A percentile compares a stretch with the other conserved stretches of the same genome.
phyloP scores from a whole-genome alignment of 2,113 vertebrate genomes.

The Spilogale gracilis region DNA sequence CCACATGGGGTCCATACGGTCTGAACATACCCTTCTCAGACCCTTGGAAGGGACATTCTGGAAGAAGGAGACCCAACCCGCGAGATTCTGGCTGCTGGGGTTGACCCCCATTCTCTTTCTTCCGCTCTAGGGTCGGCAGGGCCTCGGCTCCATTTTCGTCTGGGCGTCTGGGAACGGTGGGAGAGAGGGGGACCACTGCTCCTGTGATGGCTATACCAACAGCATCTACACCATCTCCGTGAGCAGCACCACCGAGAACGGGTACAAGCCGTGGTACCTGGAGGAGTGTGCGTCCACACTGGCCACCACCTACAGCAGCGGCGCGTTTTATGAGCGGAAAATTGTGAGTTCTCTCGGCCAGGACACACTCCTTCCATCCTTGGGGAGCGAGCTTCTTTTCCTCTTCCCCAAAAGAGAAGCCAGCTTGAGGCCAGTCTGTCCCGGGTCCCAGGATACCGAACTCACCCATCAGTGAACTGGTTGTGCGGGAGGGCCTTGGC shows the following conservation, averaged over 20 bases:
- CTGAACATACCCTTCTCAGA: neutral
- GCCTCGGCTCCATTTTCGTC: conserved; percentile 95
- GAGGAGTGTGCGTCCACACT: conserved; percentile 95
- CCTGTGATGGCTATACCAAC: conserved; percentile 96
- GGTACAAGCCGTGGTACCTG: conserved; percentile 92
- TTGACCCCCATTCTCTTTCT: neutral
- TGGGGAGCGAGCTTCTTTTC: neutral
- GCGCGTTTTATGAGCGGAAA: conserved; percentile 93
- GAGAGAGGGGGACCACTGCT: conserved; percentile 93
- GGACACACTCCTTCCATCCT: accelerated
- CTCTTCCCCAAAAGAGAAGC: neutral
- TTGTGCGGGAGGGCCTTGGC: neutral
- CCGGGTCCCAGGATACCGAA: neutral
- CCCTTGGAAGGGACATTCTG: neutral
- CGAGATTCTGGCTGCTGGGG: accelerated
- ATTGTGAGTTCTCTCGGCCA: conserved; percentile 87
- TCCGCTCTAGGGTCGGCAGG: conserved; percentile 91
- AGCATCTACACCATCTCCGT: conserved; percentile 97
- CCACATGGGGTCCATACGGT: accelerated
- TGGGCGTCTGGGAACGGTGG: conserved; percentile 97
- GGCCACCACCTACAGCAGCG: conserved; percentile 93
- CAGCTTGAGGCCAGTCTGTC: neutral
- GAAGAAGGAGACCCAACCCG: neutral
- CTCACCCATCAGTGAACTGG: neutral
- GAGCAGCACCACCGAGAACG: conserved; percentile 92